Evolutionary conservation across 2,113 vertebrate genomes (phyloP), one percentile per base, ranked within the genome.

Genomic region (Probosciger aterrimus): DNA sequence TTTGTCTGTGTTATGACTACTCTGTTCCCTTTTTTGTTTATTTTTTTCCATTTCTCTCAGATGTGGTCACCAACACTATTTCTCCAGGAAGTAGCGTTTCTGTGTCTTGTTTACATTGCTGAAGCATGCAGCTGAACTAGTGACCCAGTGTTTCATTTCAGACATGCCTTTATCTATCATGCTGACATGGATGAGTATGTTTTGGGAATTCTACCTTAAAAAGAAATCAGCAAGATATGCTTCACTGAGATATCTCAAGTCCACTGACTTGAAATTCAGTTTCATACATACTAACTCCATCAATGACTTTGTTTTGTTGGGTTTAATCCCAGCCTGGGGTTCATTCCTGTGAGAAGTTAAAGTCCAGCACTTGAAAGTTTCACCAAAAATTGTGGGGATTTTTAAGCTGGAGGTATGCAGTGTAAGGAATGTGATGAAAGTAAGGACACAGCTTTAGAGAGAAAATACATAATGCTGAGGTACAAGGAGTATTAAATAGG

Each of bases 361-460:
- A 81, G 5, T 2, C 7, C 16, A 62, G 24, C 4, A 77, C 30
- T 52, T 52, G 8, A 65, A 88, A 67, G 23, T 52, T 88, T 35
- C 7, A 31, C 28, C 7, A 80, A 71, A 79, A 86, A 12, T 4
- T 12, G 5, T 24, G 4, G 0, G 0, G 0, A 2, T 14, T 10
- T 80, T 74, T 43, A 62, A 74, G 8, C 15, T 60, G 4, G 7
- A 82, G 11, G 12, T 39, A 37, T 19, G 19, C 6, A 31, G 2
- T 5, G 4, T 47, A 41, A 73, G 16, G 30, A 77, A 52, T n/a
- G 3, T 59, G 27, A 75, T 44, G 35, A 68, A 68, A 86, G 81
- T 46, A n/a, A 70, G 18, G 24, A 31, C 27, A 57, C 1, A 6
- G 1, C 4, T 92, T 92, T 52, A 52, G 25, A 73, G 27, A 53